phyloP scores from a whole-genome alignment of 1,140 invertebrate genomes.

The Diachasmimorpha longicaudata region DNA sequence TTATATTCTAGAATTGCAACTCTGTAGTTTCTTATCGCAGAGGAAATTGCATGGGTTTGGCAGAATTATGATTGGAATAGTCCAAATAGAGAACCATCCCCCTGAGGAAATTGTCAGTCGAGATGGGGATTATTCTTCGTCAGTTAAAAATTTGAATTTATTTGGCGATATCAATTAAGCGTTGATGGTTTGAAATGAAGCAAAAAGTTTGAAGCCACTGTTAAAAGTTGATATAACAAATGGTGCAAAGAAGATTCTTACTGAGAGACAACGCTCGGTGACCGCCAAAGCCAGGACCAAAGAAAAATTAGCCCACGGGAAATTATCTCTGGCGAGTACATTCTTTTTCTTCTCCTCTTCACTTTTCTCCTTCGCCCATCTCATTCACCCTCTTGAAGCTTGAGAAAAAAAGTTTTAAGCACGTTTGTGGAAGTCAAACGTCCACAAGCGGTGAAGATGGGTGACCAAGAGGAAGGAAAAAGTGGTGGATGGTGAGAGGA shows the following conservation, averaged over 20 bases:
- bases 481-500: not conserved
- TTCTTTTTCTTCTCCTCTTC: slow-evolving; percentile 9
- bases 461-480: not conserved
- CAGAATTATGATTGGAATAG: no score
- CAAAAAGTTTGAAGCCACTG: not conserved
- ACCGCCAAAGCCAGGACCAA: slow-evolving; percentile 26
- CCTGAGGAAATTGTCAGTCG: no score
- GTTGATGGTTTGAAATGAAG: not conserved
- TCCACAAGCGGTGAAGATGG: not conserved
- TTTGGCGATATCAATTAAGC: not conserved
- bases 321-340: slow-evolving; percentile 42
- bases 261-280: not conserved
- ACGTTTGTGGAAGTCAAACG: slow-evolving; percentile 26
- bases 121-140: not conserved
- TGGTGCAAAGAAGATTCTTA: not conserved
- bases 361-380: not conserved
- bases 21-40: no score
- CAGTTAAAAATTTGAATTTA: not conserved
- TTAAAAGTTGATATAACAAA: not conserved
- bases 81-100: no score
- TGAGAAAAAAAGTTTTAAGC: slow-evolving; percentile 25
- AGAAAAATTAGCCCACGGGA: slow-evolving; percentile 52
- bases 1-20: no score
- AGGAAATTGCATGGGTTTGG: no score
- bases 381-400: not conserved